Evolutionary conservation across 1,140 invertebrate species (phyloP).

Genomic region (Parapsyche elsis): DNA sequence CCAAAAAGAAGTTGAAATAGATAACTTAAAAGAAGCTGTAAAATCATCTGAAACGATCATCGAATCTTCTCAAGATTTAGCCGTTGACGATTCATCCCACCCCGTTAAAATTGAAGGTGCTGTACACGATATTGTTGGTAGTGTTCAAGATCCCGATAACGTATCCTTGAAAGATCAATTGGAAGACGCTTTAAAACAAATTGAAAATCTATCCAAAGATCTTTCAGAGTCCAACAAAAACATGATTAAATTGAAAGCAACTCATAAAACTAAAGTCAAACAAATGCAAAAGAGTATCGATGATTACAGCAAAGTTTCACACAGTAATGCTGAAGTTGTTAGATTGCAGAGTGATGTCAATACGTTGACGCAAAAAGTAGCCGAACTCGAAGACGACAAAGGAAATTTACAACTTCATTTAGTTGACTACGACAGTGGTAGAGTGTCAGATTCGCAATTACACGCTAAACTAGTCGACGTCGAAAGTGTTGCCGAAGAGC

Average conservation of each 20-base stretch:
- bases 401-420: slow-evolving; percentile 86
- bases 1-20: slow-evolving; percentile 58
- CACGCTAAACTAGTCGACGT: slow-evolving; percentile 67
- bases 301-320: slow-evolving; percentile 78
- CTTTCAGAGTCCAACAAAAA: slow-evolving; percentile 82
- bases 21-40: slow-evolving; percentile 48
- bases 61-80: neutral
- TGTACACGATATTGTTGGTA: neutral
- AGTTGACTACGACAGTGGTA: slow-evolving; percentile 82
- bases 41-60: slow-evolving; percentile 4
- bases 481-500: slow-evolving; percentile 65
- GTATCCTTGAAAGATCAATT: slow-evolving; percentile 54
- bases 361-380: slow-evolving; percentile 80
- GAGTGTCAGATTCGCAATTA: slow-evolving; percentile 67
- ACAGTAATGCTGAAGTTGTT: slow-evolving; percentile 76
- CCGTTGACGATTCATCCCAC: neutral
- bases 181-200: slow-evolving; percentile 63
- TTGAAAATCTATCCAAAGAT: slow-evolving; percentile 73
- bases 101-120: neutral
- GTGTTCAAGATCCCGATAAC: slow-evolving; percentile 7
- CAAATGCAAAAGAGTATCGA: slow-evolving; percentile 85
- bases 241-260: slow-evolving; percentile 86
- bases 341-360: slow-evolving; percentile 70
- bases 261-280: slow-evolving; percentile 83
- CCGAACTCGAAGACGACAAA: slow-evolving; percentile 90